Base-by-base conservation (phyloP, 2,113 vertebrate species). In the Callionymus lyra region DNA sequence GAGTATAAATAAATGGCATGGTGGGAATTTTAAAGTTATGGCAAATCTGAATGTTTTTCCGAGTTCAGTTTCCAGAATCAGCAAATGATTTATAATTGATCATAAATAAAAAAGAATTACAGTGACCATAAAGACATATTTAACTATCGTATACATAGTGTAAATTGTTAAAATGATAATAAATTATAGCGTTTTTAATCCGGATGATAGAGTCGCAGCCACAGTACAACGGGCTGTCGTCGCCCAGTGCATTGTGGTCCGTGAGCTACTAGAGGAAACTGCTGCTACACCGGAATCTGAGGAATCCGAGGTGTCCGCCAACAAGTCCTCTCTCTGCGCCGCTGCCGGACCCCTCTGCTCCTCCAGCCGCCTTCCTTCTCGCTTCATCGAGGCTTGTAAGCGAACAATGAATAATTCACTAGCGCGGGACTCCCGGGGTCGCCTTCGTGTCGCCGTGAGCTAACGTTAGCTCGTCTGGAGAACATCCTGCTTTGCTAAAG, bases 291-390 rank as follows among this genome's bases (percentile, higher is more conserved):
- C 66, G 81, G 82, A 80, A 83, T 85, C 70, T 69, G 66, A 79
- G 74, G 80, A 81, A 85, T 83, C 70, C 50, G 69, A 73, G 66
- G 72, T 65, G 72, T 74, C 65, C 72, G 66, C 74, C 70, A 68
- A 76, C 50, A 45, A 45, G 15, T 35, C 0, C 48, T 17, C 36
- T 34, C 54, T 50, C 35, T n/a, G n/a, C n/a, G n/a, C n/a, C n/a
- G n/a, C 37, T 54, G 43, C 10, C 50, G 31, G 14, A 37, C 34
- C 21, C 21, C 12, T 47, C 32, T 6, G 21, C 12, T 0, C n/a
- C 33, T 36, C 14, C 21, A 27, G 21, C 4, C 31, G 8, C 51
- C 49, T 43, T 11, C 31, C 9, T n/a, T 15, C 15, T 1, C 1
- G 12, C 2, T 56, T 21, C n/a, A 35, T 12, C 41, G 6, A 18